Percentiles rank a stretch among this genome's conserved stretches.
Evolutionary conservation across 2,888 invertebrate species (phyloP).

Genomic region (Sericinus montela): DNA sequence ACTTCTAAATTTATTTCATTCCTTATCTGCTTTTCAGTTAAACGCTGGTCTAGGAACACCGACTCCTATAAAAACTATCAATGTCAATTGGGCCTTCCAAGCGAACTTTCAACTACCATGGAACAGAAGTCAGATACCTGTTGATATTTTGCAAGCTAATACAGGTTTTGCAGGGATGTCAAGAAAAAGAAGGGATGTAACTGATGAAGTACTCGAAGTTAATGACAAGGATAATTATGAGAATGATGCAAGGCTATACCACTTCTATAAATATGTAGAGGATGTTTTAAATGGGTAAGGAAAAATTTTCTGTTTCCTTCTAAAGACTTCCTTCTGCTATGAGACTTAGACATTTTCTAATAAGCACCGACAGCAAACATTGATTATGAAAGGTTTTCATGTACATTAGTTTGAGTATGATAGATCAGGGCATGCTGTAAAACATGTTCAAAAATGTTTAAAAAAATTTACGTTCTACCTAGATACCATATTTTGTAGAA

Average conservation of each 20-base stretch:
- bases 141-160: slow-evolving; percentile 56
- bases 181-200: slow-evolving; percentile 41
- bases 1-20: too few species aligned
- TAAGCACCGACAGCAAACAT: too few species aligned
- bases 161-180: slow-evolving; percentile 48
- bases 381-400: too few species aligned
- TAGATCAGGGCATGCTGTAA: too few species aligned
- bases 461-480: too few species aligned
- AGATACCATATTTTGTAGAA: too few species aligned
- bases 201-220: background rate
- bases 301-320: slow-evolving; percentile 29
- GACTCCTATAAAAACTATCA: slow-evolving; percentile 48
- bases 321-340: too few species aligned
- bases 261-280: slow-evolving; percentile 63
- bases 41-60: slow-evolving; percentile 63
- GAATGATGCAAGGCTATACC: slow-evolving; percentile 54
- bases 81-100: slow-evolving; percentile 67
- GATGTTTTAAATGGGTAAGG: slow-evolving; percentile 51
- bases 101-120: slow-evolving; percentile 70
- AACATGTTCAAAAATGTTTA: too few species aligned
- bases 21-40: slow-evolving; percentile 40
- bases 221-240: slow-evolving; percentile 32
- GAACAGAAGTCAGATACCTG: slow-evolving; percentile 64
- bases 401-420: too few species aligned
- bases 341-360: too few species aligned